A percentile compares a stretch with the other conserved stretches of the same genome.
phyloP scores from a whole-genome alignment of 2,113 vertebrate species.

The Oceanites oceanicus region DNA sequence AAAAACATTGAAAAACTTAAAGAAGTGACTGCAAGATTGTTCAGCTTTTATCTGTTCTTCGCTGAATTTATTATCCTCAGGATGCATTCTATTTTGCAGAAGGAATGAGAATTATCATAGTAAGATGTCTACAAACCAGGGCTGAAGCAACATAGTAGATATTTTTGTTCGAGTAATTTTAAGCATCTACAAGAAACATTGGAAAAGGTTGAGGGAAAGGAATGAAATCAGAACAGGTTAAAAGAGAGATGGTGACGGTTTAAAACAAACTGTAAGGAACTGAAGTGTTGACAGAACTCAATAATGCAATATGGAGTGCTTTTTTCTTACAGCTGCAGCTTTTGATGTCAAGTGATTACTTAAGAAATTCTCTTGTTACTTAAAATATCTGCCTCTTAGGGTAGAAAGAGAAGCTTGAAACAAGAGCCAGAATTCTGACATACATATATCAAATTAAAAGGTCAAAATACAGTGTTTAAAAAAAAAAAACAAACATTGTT shows the following conservation, averaged over 20 bases:
- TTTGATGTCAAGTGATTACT: background rate
- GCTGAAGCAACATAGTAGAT: background rate
- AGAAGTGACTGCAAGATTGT: background rate
- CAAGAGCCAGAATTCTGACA: background rate
- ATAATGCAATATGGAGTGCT: background rate
- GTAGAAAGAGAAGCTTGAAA: background rate
- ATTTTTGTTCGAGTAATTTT: background rate
- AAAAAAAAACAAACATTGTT: background rate
- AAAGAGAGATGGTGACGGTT: background rate
- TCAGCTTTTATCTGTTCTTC: background rate
- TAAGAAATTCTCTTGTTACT: background rate
- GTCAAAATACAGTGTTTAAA: background rate
- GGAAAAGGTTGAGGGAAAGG: background rate
- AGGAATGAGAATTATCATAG: background rate
- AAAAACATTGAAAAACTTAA: background rate
- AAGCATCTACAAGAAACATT: background rate
- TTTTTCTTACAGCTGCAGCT: background rate
- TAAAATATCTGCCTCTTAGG: background rate
- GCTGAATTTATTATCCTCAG: background rate
- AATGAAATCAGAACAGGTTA: background rate
- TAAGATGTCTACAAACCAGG: background rate
- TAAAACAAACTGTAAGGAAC: background rate
- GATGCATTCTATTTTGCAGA: background rate
- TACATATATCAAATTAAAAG: background rate
- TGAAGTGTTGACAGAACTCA: background rate